Evolutionary conservation across 2,797 vertebrate genomes (phyloP), one percentile per base, ranked within the genome.

Genomic region (Orestias chungarensis): DNA sequence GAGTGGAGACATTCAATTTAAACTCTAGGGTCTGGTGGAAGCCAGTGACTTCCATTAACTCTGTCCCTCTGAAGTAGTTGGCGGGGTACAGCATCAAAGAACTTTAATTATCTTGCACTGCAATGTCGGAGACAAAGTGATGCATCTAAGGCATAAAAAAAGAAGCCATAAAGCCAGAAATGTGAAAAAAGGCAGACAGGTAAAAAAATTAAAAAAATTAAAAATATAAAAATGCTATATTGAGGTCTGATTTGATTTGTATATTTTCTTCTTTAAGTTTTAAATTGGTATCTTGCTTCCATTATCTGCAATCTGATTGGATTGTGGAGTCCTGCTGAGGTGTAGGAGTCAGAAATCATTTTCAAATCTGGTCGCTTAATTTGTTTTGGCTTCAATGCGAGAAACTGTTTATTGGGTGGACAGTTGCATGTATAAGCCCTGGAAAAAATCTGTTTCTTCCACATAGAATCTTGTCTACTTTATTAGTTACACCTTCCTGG

Each of bases 261-360:
- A 73, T 46, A 6, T 55, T 52, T 67, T 66, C 59, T 77, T 87
- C 67, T 76, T 85, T 64, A 64, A 76, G 71, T 81, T 88, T 86
- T 80, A 85, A 89, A 89, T 91, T 77, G 85, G 84, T 87, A 90
- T 84, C 83, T 35, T 69, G 75, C 65, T 71, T 88, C 91, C 86
- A 91, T 93, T 92, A 88, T 87, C 81, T 86, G 80, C 55, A 8
- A 10, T 87, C 85, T 91, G 93, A 93, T 91, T 91, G 89, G 90
- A 90, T 88, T 88, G 84, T 25, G 85, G 85, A 77, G 82, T 77
- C 88, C 84, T 77, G 86, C 90, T 89, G 90, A 83, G 90, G 59
- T 29, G 31, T 11, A 77, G 76, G 72, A 87, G 85, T 82, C 82
- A 82, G 86, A 87, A 74, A 82, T 86, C 89, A 87, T 87, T 66